Conservation (phyloP, 2,113 vertebrate species). For the Zosterops hypoxanthus region DNA sequence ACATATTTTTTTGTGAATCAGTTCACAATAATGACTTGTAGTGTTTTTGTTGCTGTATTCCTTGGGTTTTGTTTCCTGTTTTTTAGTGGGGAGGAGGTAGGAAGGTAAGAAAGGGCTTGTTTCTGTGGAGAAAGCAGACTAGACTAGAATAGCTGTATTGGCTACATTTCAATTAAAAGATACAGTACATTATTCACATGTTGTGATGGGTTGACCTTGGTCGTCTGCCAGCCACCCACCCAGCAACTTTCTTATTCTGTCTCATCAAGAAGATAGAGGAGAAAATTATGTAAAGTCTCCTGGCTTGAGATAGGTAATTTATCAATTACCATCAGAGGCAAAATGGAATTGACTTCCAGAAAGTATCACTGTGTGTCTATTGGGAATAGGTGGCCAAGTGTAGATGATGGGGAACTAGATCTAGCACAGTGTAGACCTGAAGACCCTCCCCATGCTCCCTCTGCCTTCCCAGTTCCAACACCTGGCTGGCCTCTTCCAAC, state of each 20-base stretch:
- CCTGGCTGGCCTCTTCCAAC: background rate
- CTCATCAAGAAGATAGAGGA: background rate
- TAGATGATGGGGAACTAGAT: background rate
- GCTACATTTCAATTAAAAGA: background rate
- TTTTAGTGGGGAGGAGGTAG: fast-evolving
- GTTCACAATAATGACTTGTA: background rate
- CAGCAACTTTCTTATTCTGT: background rate
- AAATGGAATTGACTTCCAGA: background rate
- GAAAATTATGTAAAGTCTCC: background rate
- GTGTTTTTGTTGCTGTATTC: background rate
- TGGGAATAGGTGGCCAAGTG: background rate
- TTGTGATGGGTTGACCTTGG: background rate
- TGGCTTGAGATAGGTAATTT: background rate
- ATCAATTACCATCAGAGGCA: background rate
- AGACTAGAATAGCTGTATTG: background rate
- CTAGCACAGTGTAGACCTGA: background rate
- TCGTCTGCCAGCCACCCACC: background rate
- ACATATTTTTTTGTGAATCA: background rate
- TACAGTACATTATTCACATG: background rate
- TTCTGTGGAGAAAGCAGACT: background rate
- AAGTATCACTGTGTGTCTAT: background rate
- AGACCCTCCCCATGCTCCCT: no score
- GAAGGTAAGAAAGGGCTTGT: background rate
- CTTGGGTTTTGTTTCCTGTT: background rate
- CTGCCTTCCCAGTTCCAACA: background rate